Evolutionary conservation across 2,797 vertebrate genomes (phyloP), one percentile per base, ranked within the genome.

Genomic region (Lepus townsendii): DNA sequence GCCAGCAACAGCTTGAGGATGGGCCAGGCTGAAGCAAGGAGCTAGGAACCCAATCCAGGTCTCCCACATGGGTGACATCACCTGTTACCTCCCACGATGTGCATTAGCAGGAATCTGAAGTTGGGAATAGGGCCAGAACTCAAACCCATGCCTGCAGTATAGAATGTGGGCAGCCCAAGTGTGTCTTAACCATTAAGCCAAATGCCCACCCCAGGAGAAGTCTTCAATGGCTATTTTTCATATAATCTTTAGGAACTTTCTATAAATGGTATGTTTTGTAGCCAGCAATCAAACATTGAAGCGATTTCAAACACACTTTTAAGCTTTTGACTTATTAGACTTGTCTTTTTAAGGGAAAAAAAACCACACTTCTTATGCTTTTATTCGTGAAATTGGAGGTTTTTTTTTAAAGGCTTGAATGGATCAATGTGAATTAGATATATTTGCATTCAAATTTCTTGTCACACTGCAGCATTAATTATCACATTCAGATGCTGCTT

Each of bases 381-480:
- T 38, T 91, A 82, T 76, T 87, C 11, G n/a, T 87, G 69, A 69
- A 83, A 76, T 26, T 82, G 9, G 19, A 19, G 42, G 52, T 22
- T 71, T 71, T 77, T 82, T 89, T 30, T 76, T 5, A 32, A 72
- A n/a, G 35, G 30, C 22, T 80, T 97, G 1, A 1, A 82, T 93
- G 79, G 71, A 94, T 63, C 86, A 47, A 7, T 9, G 5, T 60
- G 38, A 24, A 66, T 83, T 66, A 85, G 57, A 73, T 79, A 47
- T 87, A 76, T 54, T 68, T 84, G 8, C 52, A 47, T 83, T 93
- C 30, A 66, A 62, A 62, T 91, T 91, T 62, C 26, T 10, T 27
- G 22, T 62, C 66, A 52, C 57, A 54, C 14, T 35, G 47, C 30
- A 50, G 62, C 32, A 87, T 85, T 80, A 72, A 62, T 78, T 88